These are phyloP conservation scores for Lepus oiostolus DNA, from an alignment of 2,797 vertebrate genomes.

Conservation along the genomic window DNA sequence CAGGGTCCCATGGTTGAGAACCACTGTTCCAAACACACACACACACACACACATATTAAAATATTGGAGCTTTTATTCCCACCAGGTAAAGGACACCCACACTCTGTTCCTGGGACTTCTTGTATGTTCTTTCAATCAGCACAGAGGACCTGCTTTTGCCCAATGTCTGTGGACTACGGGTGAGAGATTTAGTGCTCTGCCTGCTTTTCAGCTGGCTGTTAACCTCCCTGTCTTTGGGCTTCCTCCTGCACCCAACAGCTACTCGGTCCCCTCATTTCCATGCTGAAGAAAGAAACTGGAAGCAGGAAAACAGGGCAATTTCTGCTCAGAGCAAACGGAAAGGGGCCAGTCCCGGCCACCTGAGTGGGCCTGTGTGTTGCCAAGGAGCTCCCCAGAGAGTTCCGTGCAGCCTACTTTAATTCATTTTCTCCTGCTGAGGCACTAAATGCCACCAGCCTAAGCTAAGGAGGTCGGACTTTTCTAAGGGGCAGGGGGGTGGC, in stretches of 20 bases:
- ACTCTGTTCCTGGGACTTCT: not conserved
- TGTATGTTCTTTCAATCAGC: conserved; percentile 18
- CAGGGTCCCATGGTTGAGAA: not conserved
- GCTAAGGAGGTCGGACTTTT: not conserved
- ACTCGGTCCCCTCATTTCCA: not conserved
- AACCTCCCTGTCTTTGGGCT: conserved; percentile 16
- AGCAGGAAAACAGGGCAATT: not conserved
- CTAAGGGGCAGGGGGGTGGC: not conserved
- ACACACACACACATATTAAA: not conserved
- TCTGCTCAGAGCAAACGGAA: not conserved
- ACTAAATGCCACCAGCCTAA: not conserved
- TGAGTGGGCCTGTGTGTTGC: too few relatives aligned
- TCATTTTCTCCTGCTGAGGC: not conserved
- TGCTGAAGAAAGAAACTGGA: not conserved
- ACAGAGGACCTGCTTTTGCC: not conserved
- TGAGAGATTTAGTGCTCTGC: not conserved
- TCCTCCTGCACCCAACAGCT: not conserved
- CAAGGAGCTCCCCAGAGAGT: not conserved
- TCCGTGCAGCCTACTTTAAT: not conserved
- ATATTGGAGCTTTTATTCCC: not conserved
- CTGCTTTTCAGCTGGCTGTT: not conserved
- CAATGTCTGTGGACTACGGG: not conserved
- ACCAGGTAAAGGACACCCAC: conserved; percentile 34
- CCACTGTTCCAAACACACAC: not conserved
- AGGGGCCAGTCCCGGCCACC: not conserved